Conservation (phyloP, 1,140 invertebrate genomes). For the Leguminivora glycinivorella region DNA sequence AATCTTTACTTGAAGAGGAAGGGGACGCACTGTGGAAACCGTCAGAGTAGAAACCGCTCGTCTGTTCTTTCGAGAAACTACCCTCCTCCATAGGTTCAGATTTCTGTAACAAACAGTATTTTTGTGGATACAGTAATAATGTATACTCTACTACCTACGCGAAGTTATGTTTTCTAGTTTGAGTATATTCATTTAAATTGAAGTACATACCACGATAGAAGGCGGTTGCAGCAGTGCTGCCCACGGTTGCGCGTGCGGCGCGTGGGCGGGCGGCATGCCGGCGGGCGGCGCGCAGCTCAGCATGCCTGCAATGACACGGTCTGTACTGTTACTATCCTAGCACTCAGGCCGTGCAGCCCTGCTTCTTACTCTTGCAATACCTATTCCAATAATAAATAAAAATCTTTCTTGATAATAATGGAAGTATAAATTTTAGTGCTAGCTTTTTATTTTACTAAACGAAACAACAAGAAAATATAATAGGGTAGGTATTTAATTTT, state of each 20-base stretch:
- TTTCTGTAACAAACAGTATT: constrained; percentile 55
- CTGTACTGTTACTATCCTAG: background rate
- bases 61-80: constrained; percentile 66
- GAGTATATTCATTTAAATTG: background rate
- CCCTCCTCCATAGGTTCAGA: constrained; percentile 71
- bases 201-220: constrained; percentile 58
- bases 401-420: no score
- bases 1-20: constrained; percentile 74
- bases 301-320: constrained; percentile 51
- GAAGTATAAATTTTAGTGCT: no score
- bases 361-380: background rate
- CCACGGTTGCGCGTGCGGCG: constrained; percentile 57
- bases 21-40: constrained; percentile 77
- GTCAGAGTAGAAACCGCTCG: constrained; percentile 74
- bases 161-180: no score
- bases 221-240: constrained; percentile 54
- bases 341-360: background rate
- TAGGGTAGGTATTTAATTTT: no score
- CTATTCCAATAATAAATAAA: background rate
- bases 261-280: constrained; percentile 64
- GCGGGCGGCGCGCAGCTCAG: constrained; percentile 67
- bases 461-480: no score
- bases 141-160: no score
- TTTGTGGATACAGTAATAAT: background rate
- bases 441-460: no score